A percentile compares a stretch with the other conserved stretches of the same genome.
phyloP scores from a whole-genome alignment of 2,888 invertebrate species.

The Netelia virgata region DNA sequence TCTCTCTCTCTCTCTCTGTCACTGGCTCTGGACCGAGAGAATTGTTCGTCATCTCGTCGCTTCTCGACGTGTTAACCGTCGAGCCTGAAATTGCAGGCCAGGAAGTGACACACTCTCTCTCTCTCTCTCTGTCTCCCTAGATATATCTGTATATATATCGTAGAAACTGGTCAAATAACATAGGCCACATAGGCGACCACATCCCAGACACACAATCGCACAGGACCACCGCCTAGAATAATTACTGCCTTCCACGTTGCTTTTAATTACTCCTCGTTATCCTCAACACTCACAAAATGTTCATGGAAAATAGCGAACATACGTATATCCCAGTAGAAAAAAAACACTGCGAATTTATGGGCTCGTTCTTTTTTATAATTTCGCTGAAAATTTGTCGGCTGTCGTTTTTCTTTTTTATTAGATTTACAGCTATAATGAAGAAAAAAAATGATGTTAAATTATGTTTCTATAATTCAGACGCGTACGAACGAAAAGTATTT shows the following conservation, averaged over 20 bases:
- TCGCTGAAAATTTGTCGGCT: not conserved
- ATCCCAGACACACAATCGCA: constrained; percentile 55
- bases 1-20: not conserved
- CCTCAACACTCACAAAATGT: not conserved
- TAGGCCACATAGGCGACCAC: constrained; percentile 32
- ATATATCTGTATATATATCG: not conserved
- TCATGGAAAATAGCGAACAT: not conserved
- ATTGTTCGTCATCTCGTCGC: constrained; percentile 56
- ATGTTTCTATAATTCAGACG: too few species aligned
- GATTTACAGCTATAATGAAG: too few species aligned
- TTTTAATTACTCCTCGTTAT: constrained; percentile 67
- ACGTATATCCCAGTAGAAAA: not conserved
- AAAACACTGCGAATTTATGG: not conserved
- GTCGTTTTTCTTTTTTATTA: not conserved
- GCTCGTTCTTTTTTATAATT: not conserved
- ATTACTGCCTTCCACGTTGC: constrained; percentile 54
- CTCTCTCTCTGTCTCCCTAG: too few species aligned
- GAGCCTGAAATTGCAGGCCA: constrained; percentile 57
- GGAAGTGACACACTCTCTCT: constrained; percentile 5
- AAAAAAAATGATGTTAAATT: too few species aligned
- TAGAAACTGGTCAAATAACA: constrained; percentile 45
- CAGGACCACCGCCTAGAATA: constrained; percentile 48
- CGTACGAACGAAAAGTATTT: too few species aligned
- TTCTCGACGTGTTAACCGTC: constrained; percentile 58
- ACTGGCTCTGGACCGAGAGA: constrained; percentile 24